Conservation (phyloP, 2,888 invertebrate genomes). For the Conops quadrifasciatus region DNA sequence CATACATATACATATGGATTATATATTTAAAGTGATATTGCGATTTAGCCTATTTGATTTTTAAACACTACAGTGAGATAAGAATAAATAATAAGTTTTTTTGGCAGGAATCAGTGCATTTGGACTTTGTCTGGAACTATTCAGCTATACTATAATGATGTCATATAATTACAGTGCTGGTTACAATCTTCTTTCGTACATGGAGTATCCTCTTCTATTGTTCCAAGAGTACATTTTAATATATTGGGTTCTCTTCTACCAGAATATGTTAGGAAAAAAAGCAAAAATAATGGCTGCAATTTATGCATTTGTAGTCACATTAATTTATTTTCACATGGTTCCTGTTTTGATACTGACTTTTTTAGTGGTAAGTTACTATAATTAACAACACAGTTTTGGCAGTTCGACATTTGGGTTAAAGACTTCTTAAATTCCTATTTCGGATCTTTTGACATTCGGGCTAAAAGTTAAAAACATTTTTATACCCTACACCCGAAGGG, state of each 20-base stretch:
- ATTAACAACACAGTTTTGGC: too few relatives aligned
- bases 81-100: constrained; percentile 3
- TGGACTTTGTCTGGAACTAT: constrained; percentile 65
- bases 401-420: too few relatives aligned
- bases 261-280: constrained; percentile 67
- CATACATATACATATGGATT: too few relatives aligned
- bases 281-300: constrained; percentile 58
- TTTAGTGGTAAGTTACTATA: constrained; percentile 63
- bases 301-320: constrained; percentile 65
- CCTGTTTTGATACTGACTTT: constrained; percentile 58
- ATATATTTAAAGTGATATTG: too few relatives aligned
- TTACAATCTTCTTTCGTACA: constrained; percentile 78
- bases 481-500: too few relatives aligned
- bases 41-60: too few relatives aligned
- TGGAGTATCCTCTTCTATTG: constrained; percentile 85
- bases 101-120: constrained; percentile 60
- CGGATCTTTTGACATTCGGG: too few relatives aligned
- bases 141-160: constrained; percentile 81
- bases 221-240: constrained; percentile 79
- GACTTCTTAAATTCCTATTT: too few relatives aligned
- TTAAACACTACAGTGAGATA: too few relatives aligned
- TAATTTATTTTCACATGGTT: constrained; percentile 64
- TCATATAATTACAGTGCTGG: constrained; percentile 81
- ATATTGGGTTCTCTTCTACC: constrained; percentile 76
- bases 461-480: too few relatives aligned